These are phyloP conservation scores for Melinaea marsaeus DNA, from an alignment of 2,888 invertebrate species.

Conservation along the genomic window DNA sequence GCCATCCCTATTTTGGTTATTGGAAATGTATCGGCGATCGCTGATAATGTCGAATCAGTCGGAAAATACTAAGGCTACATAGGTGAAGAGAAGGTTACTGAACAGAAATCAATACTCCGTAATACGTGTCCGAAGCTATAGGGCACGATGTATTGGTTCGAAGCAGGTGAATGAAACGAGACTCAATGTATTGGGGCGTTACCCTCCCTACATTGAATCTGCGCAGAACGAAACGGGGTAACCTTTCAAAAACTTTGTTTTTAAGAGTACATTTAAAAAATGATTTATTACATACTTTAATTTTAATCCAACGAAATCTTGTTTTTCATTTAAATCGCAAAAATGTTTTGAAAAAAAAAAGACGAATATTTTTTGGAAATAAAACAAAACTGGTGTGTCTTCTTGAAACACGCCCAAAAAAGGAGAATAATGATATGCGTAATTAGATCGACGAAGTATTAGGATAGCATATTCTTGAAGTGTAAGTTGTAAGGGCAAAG, in stretches of 20 bases:
- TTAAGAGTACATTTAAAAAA: no score
- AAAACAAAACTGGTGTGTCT: neutral
- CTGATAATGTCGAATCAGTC: conserved; percentile 77
- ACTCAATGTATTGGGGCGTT: conserved; percentile 46
- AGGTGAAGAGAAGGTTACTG: conserved; percentile 54
- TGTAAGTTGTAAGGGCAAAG: conserved; percentile 32
- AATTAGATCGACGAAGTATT: conserved; percentile 75
- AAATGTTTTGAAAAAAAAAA: no score
- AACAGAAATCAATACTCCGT: conserved; percentile 76
- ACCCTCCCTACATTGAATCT: conserved; percentile 25
- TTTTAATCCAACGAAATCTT: no score
- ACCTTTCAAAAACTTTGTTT: no score
- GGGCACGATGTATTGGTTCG: conserved; percentile 57
- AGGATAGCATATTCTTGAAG: conserved; percentile 62
- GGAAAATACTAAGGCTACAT: conserved; percentile 75
- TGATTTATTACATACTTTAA: no score
- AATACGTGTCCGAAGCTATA: conserved; percentile 67
- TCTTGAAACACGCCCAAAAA: conserved; percentile 9
- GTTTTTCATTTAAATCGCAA: no score
- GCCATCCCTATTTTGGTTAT: conserved; percentile 36
- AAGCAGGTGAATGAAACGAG: conserved; percentile 55
- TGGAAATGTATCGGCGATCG: conserved; percentile 74
- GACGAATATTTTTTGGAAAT: no score
- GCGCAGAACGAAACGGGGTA: neutral
- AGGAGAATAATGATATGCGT: conserved; percentile 73